phyloP scores from a whole-genome alignment of 1,140 invertebrate species.

The Sinella curviseta region DNA sequence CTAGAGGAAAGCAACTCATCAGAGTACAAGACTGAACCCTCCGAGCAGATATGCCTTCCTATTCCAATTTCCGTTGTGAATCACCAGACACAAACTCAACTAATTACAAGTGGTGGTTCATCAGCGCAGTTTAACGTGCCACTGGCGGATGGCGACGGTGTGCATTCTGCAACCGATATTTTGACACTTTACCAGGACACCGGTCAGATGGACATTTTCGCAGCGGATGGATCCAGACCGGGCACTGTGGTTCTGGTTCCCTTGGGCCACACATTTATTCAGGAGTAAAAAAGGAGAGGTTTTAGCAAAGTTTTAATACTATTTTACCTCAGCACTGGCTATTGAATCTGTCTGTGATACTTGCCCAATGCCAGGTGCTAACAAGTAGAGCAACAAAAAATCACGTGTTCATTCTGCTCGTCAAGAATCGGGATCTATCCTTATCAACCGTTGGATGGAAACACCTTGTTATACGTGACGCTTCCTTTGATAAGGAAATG shows the following conservation, averaged over 20 bases:
- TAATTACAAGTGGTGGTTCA: background rate
- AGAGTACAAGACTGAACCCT: background rate
- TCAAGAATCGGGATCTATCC: too few species aligned
- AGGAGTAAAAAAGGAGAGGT: too few species aligned
- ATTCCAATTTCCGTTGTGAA: background rate
- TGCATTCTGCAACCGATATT: background rate
- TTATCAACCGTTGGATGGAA: too few species aligned
- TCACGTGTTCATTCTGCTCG: too few species aligned
- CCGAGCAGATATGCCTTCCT: background rate
- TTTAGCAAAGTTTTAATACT: too few species aligned
- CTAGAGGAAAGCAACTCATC: background rate
- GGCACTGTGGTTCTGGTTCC: background rate
- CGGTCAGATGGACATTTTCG: background rate
- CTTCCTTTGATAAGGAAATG: too few species aligned
- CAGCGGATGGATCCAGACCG: background rate
- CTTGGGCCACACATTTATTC: background rate
- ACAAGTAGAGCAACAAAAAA: too few species aligned
- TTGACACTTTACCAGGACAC: background rate
- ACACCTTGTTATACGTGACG: too few species aligned
- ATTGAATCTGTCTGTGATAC: too few species aligned
- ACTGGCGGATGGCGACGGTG: background rate
- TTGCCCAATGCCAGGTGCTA: too few species aligned
- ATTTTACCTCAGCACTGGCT: too few species aligned
- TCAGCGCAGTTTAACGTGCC: background rate
- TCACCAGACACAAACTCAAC: background rate